Base-by-base conservation (phyloP, 2,888 invertebrate genomes). In the Eupithecia vulgata region DNA sequence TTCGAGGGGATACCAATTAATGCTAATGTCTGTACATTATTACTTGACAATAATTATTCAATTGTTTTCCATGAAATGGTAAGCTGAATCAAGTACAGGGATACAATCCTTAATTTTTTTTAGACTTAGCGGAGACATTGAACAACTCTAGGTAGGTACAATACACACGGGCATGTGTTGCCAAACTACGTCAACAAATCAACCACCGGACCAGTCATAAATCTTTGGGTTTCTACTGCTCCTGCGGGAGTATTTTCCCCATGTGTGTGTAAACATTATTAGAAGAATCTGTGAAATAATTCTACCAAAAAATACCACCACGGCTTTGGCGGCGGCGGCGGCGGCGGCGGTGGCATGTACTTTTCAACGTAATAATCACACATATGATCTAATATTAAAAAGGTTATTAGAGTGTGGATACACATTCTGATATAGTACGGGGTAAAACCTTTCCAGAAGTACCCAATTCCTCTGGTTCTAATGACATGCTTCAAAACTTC, bases 391-490 rank as follows among this genome's bases (percentile, higher is more conserved):
- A 99, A 92, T 91, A 98, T 96, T 75, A 99, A 97, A 88, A 99
- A 99, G 0, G 98, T 98, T 13, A 99, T 91, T 6, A 99, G 97
- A 0, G 99, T 99, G 88, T 99, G 99, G 4, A 99, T 98, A 25
- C 98, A 98, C 75, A 99, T 91, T 70, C 99, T 96, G 78, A 97
- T 96, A 88, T 97, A 99, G 90, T 99, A 99, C 0, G 99, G 99
- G 0, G 97, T 96, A 91, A 99, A 99, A 30, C 99, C 99, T 93
- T 98, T 98, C 99, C 99, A 99, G 34, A 99, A 92, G 17, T 97
- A 97, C 81, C 97, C 96, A 4, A 98, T 85, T 0, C 99, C 99
- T 91, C 99, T 98, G 57, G 97, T 96, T 65, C 95, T 94, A 1
- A 98, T 85, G 10, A 98, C 96, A 86, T 96, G 96, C 0, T 87